Evolutionary conservation across 2,113 vertebrate genomes (phyloP), one percentile per base, ranked within the genome.

Genomic region (Propithecus coquereli): DNA sequence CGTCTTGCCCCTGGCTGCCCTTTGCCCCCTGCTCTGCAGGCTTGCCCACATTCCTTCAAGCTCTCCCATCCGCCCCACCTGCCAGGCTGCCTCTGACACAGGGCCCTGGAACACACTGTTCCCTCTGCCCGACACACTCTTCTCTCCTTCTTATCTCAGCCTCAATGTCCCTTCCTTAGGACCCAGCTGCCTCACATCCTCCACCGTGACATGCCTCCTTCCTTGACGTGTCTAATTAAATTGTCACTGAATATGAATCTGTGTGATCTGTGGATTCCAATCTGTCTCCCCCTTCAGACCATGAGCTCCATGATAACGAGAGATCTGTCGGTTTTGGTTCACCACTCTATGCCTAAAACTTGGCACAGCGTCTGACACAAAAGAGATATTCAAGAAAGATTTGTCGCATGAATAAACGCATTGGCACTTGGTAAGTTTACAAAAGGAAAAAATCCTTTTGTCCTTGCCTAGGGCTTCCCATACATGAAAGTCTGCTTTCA

Each of bases 141-240:
- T 82, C 34, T 90, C 25, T 91, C n/a, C 43, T 86, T n/a, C 61
- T 90, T 27, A 79, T 40, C n/a, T 57, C 70, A 65, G 30, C 22
- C 61, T 0, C 0, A 84, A 30, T 47, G 54, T 47, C 54, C 22
- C 81, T 70, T 66, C 40, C 52, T 50, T 37, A 40, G 30, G 23
- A 2, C n/a, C 45, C 23, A 30, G 0, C 23, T 10, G 1, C 7
- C 7, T 71, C 57, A 9, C 23, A 23, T 6, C 8, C 9, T 14
- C 12, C 18, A 27, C 18, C 3, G 18, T 12, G 57, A 34, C 32
- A 66, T 81, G 7, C 27, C 52, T 76, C 74, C 45, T 66, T 86
- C 70, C 59, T 20, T 8, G 22, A 16, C 5, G 9, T 40, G 2
- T 59, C 65, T 81, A 70, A 71, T 52, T 52, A 23, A 79, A 57